These are phyloP conservation scores for Liopterus haemorrhoidalis DNA, from an alignment of 2,888 invertebrate species.

Conservation along the genomic window DNA sequence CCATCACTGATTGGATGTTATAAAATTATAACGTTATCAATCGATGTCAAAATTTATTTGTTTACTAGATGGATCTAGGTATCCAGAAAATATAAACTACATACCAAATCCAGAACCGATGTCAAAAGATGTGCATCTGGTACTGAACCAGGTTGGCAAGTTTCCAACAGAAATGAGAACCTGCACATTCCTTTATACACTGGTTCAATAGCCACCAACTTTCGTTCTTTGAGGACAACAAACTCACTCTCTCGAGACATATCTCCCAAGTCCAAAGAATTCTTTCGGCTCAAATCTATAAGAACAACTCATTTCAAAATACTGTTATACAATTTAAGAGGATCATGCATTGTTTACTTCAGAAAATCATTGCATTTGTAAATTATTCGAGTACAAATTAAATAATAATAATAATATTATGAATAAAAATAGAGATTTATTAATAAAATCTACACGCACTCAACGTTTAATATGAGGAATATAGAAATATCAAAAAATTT, in stretches of 20 bases:
- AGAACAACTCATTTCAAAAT: constrained; percentile 23
- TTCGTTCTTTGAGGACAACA: constrained; percentile 79
- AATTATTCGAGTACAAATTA: constrained; percentile 5
- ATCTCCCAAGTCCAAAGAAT: constrained; percentile 75
- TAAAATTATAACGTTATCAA: constrained; percentile 5
- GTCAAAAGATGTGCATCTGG: constrained; percentile 95
- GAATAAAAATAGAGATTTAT: neutral
- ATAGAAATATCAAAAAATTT: neutral
- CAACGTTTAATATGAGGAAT: neutral
- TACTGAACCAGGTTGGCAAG: constrained; percentile 90
- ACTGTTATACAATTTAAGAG: neutral
- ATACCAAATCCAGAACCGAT: constrained; percentile 87
- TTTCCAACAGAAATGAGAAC: constrained; percentile 88
- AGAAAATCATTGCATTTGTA: neutral
- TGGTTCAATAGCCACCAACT: constrained; percentile 70
- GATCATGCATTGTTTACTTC: neutral
- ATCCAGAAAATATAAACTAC: constrained; percentile 29
- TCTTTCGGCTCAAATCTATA: constrained; percentile 67
- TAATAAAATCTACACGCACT: neutral
- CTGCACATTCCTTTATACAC: constrained; percentile 85
- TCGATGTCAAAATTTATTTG: constrained; percentile 1
- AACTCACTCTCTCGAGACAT: constrained; percentile 80
- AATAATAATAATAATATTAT: constrained; percentile 9
- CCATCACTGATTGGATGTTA: too few relatives aligned
- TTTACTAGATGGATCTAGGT: constrained; percentile 9